A percentile compares a stretch with the other conserved stretches of the same genome.
Conservation (phyloP, 2,113 vertebrate genomes). For the Catharus bicknelli region DNA sequence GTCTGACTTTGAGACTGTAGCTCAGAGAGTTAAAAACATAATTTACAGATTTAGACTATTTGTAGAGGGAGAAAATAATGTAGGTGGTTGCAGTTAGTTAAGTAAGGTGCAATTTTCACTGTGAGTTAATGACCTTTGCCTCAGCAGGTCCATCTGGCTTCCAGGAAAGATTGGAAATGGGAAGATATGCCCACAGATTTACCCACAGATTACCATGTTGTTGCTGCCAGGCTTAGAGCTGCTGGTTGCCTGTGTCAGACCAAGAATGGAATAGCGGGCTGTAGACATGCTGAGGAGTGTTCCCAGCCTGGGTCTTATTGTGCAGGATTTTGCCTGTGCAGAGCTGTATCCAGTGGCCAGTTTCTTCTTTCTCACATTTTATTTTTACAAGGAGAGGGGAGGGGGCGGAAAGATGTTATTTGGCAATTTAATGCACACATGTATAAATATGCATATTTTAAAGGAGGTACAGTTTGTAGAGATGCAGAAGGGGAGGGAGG, state of each 20-base stretch:
- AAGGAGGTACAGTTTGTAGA: not conserved
- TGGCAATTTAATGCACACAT: not conserved
- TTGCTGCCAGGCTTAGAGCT: fast-evolving
- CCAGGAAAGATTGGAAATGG: not conserved
- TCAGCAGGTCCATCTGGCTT: not conserved
- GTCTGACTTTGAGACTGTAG: not conserved
- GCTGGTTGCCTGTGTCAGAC: not conserved
- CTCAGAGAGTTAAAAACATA: conserved; percentile 9
- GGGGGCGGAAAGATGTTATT: fast-evolving
- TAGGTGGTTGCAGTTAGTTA: not conserved
- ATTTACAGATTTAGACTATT: conserved; percentile 18
- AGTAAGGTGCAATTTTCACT: not conserved
- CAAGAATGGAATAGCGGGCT: not conserved
- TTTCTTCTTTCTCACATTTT: not conserved
- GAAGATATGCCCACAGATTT: not conserved
- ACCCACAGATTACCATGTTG: not conserved
- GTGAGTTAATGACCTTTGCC: not conserved
- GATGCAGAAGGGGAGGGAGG: not conserved
- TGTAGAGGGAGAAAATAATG: not conserved
- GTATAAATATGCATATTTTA: not conserved
- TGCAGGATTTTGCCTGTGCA: not conserved
- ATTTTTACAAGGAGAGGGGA: fast-evolving
- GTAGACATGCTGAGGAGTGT: not conserved
- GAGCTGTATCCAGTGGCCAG: not conserved
- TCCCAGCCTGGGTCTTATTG: not conserved